Conservation (phyloP, 1,140 invertebrate species). For the Sesamia nonagrioides region DNA sequence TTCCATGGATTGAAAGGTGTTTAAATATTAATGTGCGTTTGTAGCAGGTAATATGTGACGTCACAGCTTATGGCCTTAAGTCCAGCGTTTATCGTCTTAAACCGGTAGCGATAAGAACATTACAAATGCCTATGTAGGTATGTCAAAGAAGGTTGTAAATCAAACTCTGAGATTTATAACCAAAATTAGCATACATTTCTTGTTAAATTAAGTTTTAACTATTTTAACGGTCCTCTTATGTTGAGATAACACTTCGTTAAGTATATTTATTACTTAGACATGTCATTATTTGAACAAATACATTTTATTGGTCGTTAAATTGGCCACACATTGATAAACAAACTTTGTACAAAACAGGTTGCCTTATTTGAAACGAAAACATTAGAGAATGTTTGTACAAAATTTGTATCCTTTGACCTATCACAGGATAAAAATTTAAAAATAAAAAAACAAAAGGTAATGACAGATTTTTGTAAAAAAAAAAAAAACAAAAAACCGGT, state of each 20-base stretch:
- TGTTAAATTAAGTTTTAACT: slow-evolving; percentile 13
- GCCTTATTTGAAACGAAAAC: not conserved
- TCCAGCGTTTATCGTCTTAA: not conserved
- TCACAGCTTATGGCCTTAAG: not conserved
- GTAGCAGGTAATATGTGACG: not conserved
- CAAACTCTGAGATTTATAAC: slow-evolving; percentile 17
- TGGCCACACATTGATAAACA: slow-evolving; percentile 23
- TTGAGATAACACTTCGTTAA: slow-evolving; percentile 17
- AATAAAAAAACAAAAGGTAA: too few relatives aligned
- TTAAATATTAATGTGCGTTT: slow-evolving; percentile 26
- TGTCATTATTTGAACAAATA: slow-evolving; percentile 36
- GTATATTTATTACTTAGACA: slow-evolving; percentile 1
- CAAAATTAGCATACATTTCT: slow-evolving; percentile 19
- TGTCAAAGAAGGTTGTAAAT: slow-evolving; percentile 18
- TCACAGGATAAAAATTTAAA: too few relatives aligned
- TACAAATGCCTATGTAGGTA: slow-evolving; percentile 5
- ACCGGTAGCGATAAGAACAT: slow-evolving; percentile 24
- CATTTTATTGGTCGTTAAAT: slow-evolving; percentile 35
- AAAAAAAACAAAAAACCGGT: too few relatives aligned
- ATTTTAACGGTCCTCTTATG: slow-evolving; percentile 28
- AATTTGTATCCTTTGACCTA: not conserved
- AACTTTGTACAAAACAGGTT: not conserved
- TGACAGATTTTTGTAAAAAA: too few relatives aligned
- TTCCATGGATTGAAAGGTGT: slow-evolving; percentile 27
- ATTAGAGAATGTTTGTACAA: not conserved